Base-by-base conservation (phyloP, 2,888 invertebrate genomes). In the Rhorus exstirpatorius region DNA sequence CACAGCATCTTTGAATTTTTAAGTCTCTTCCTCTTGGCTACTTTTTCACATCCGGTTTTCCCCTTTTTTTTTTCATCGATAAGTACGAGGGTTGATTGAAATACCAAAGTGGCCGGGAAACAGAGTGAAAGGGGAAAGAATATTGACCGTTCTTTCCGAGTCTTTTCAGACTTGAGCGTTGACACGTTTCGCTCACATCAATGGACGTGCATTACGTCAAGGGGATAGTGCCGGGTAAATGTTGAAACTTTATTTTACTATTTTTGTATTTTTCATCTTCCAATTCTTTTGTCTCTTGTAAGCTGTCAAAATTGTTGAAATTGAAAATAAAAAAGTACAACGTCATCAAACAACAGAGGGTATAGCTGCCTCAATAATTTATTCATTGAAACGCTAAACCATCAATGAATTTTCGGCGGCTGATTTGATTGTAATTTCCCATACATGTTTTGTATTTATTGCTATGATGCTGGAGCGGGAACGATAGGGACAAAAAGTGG, bases 1-100 rank as follows among this genome's bases (percentile, higher is more conserved):
- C 10, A 35, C 14, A 14, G 24, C 19, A 21, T 60, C 74, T 21
- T 68, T 26, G 51, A 61, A 80, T 76, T 76, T 70, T 51, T 38
- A 24, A 12, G 38, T 21, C 53, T 38, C 26, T 46, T 12, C 49
- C 46, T 61, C 19, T 14, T n/a, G 21, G 35, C 31, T 58, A 38
- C 55, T 74, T 74, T 67, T 61, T 31, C 58, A 65, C 46, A 4
- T 49, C 1, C 17, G 4, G 0, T 12, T 46, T 31, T 46, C 6
- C 14, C 14, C 26, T 49, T 65, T 65, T 49, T 8, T 7, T 8
- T 24, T n/a, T n/a, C n/a, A n/a, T 26, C 31, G 31, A 49, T 14
- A 46, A 41, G 24, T 14, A 14, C 6, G 24, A 24, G 44, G 21
- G 21, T 63, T 63, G 7, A 63, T 63, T 63, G 44, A 63, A 63